Base-by-base conservation (phyloP, 2,888 invertebrate species). In the Iselma pallidipennis region DNA sequence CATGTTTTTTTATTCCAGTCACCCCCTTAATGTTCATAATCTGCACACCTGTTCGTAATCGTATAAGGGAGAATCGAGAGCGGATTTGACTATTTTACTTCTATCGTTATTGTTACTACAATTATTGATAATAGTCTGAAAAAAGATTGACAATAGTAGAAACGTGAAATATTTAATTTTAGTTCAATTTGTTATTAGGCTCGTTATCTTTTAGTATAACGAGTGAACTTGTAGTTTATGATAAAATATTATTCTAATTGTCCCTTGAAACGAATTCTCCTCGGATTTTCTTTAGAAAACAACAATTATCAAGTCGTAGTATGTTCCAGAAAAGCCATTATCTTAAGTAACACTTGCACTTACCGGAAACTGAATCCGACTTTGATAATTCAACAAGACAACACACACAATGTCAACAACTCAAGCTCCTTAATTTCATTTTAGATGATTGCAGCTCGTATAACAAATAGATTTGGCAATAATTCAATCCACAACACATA, bases 371-470 rank as follows among this genome's bases (percentile, higher is more conserved):
- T 65, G 62, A 66, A 65, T 63, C 53, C 63, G 66, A 63, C 57
- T 67, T 66, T 37, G 37, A 63, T 70, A 69, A 71, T 69, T 69
- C 59, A 66, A 71, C 69, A 71, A 70, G 70, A 67, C 70, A 71
- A 54, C 55, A 37, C 16, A 16, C 16, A 16, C 7, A 16, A n/a
- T 37, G 19, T 37, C 37, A 37, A 37, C 55, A 59, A 55, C n/a
- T n/a, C 59, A 51, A 55, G 52, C 58, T 57, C 63, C 63, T 53
- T 63, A 63, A 63, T 63, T 63, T 16, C 16, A 9, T n/a, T n/a
- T 37, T 37, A 37, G 2, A 37, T 16, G 37, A 37, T 37, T 16
- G 19, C 29, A 5, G 12, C 29, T 12, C 37, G 19, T 33, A n/a
- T 33, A 33, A 33, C 31, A 33, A 33, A 33, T 37, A 37, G 37